A percentile compares a stretch with the other conserved stretches of the same genome.
Evolutionary conservation across 2,888 invertebrate genomes (phyloP).

Genomic region (Eilema griseolum): DNA sequence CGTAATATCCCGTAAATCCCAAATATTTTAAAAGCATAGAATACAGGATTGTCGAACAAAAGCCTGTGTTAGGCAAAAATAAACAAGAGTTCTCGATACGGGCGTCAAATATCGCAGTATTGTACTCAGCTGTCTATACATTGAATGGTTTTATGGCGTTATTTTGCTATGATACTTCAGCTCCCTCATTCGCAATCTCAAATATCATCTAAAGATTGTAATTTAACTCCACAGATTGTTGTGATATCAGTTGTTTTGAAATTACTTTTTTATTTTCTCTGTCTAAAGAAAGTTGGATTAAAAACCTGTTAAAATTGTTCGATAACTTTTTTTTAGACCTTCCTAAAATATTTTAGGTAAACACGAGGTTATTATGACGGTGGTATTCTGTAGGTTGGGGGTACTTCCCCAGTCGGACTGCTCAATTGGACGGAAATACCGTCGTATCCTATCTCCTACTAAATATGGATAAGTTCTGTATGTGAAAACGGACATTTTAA

Average conservation of each 20-base stretch:
- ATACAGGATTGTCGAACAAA: slow-evolving; percentile 29
- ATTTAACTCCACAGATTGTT: slow-evolving; percentile 23
- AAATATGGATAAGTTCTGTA: too few species aligned
- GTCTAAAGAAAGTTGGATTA: background rate
- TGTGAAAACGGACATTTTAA: too few species aligned
- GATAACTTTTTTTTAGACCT: background rate
- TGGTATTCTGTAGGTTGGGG: too few species aligned
- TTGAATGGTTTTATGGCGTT: slow-evolving; percentile 29
- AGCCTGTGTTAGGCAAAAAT: slow-evolving; percentile 37
- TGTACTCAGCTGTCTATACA: slow-evolving; percentile 34
- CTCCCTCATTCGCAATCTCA: slow-evolving; percentile 31
- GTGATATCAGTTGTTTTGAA: slow-evolving; percentile 23
- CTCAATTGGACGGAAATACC: too few species aligned
- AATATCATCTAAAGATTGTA: slow-evolving; percentile 36
- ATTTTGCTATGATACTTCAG: slow-evolving; percentile 35
- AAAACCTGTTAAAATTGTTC: background rate
- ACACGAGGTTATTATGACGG: too few species aligned
- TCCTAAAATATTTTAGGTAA: too few species aligned
- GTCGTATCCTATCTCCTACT: too few species aligned
- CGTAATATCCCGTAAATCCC: slow-evolving; percentile 20
- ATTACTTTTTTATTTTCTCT: slow-evolving; percentile 20
- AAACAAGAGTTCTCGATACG: slow-evolving; percentile 58
- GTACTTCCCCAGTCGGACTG: too few species aligned
- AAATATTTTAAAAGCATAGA: slow-evolving; percentile 31
- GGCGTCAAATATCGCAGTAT: slow-evolving; percentile 61